Base-by-base conservation (phyloP, 2,113 vertebrate species). In the Gracilinanus agilis region DNA sequence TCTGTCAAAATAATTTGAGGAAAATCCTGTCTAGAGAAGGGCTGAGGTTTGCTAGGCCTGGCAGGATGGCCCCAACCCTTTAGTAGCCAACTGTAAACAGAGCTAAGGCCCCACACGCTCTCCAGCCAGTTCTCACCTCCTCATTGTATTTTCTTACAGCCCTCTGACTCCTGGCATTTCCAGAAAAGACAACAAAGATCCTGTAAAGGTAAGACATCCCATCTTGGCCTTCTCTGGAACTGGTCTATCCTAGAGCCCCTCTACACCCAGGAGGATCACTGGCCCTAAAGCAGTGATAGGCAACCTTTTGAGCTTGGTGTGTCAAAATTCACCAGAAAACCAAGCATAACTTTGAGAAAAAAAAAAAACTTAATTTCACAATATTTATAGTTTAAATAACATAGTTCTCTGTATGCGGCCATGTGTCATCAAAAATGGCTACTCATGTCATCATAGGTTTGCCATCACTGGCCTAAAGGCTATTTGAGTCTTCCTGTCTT, bases 181-280 rank as follows among this genome's bases (percentile, higher is more conserved):
- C 0, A 98, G 96, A 96, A 98, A 97, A 94, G 40, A 96, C 90
- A 93, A 98, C 95, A 98, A 97, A 97, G 97, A 96, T 92, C 27
- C 97, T 2, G 95, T 93, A 61, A 97, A 98, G 98, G 98, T 99
- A 98, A 98, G 96, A n/a, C 53, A 94, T 93, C 55, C 40, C 54
- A 6, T 83, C 29, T 44, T 61, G 49, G 34, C 54, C 67, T 56
- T 24, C 56, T 7, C 23, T 24, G 44, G 54, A 88, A 4, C n/a
- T 54, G 21, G 19, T 4, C 53, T 54, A 24, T 54, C 83, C 89
- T 90, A 40, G 90, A 88, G 54, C 29, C 34, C 11, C 83, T 53
- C 93, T 61, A 61, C 21, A 44, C 55, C 90, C 44, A 40, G 3
- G n/a, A 58, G 9, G 2, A 29, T 61, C 2, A 21, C n/a, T n/a